Base-by-base conservation (phyloP, 2,888 invertebrate genomes). In the Apamea epomidion region DNA sequence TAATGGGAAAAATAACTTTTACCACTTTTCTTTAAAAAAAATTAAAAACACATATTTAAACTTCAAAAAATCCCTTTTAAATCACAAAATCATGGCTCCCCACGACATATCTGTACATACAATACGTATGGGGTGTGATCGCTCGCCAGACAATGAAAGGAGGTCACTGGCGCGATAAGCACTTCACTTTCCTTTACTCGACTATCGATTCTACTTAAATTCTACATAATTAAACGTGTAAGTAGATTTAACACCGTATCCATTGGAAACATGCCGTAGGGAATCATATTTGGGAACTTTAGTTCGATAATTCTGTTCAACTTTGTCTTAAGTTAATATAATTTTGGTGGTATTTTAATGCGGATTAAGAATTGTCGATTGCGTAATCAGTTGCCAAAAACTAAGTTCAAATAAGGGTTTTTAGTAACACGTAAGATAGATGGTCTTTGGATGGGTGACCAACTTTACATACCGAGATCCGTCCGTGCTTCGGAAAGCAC, bases 141-240 rank as follows among this genome's bases (percentile, higher is more conserved):
- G 70, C 68, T 64, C 42, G 73, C 83, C 70, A 84, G 76, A 91
- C 91, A 92, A 91, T 85, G 77, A 89, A 94, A 94, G 83, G 90
- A 92, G 94, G 94, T 94, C 95, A 93, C 90, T 89, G 85, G 81
- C 84, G 83, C 81, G 79, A 78, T 90, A 88, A 90, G 88, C 84
- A 87, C 87, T 80, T 83, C 79, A 87, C 88, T 89, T 87, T 89
- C 87, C 88, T 89, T 86, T 73, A 84, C 88, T 89, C 76, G 80
- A 76, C 70, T 89, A 92, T 92, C 89, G 91, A 90, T 91, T 89
- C 81, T 79, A 72, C 77, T 81, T 82, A 81, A 74, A 58, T 86
- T 88, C 76, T 84, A 67, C 75, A 82, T 85, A 74, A 87, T 83
- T 89, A 69, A 89, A 82, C 77, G 29, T 78, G 51, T 54, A 51